Base-by-base conservation (phyloP, 2,113 vertebrate genomes). In the Onychostoma macrolepis region DNA sequence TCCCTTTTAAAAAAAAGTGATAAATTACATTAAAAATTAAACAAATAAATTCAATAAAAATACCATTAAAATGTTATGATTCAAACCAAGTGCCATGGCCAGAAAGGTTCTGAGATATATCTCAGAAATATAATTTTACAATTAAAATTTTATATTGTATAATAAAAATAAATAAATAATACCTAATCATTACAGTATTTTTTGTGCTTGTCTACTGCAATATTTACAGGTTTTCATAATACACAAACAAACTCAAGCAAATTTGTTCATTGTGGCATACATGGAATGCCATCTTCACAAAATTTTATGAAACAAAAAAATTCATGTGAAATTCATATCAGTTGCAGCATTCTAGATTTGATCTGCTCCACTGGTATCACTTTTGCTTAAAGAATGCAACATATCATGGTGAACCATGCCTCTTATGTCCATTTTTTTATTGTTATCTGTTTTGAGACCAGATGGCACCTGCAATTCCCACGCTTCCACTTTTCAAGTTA, bases 391-490 rank as follows among this genome's bases (percentile, higher is more conserved):
- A 78, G 48, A 48, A 21, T 4, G 48, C 45, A 56, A 78, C 76
- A 33, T 53, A 30, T 78, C 26, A 78, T 33, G 4, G n/a, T 78
- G 45, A 78, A 58, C 3, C 21, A 80, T 61, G 19, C 58, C 12
- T 80, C 50, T 41, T 61, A n/a, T 80, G 78, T 80, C 53, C 48
- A 21, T 61, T 41, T 76, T 53, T 58, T 36, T 79, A 79, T 38
- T 61, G 78, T 80, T 26, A 58, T 58, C 53, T 17, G 11, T 36
- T 61, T 61, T 61, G 78, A 80, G 78, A 80, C 53, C 53, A 61
- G 53, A 80, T 61, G 78, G 33, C 78, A 80, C 33, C 53, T 80
- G 19, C 50, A 36, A 61, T 80, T 58, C 53, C 53, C 78, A 80
- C 28, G 53, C 50, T n/a, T 80, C 19, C 53, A 33, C 48, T 78